A percentile compares a stretch with the other conserved stretches of the same genome.
Evolutionary conservation across 2,113 vertebrate genomes (phyloP).

Genomic region (Archilochus colubris): DNA sequence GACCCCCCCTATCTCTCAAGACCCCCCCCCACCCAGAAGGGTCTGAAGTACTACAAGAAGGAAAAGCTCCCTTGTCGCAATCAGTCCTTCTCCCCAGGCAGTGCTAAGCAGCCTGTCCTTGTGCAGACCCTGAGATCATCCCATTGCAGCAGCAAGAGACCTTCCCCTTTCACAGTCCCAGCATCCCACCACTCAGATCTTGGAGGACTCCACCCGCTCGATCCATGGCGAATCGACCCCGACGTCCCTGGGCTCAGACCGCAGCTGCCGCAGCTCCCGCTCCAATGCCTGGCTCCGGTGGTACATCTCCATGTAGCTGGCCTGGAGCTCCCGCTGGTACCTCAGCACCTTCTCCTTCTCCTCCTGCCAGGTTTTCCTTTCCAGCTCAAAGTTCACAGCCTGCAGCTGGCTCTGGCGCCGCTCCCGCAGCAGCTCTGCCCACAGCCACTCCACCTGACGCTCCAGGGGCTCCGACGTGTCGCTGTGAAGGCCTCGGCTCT

Average conservation of each 20-base stretch:
- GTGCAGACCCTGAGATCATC: not conserved
- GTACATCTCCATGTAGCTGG: constrained; percentile 96
- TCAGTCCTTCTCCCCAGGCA: constrained; percentile 11
- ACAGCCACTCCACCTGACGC: constrained; percentile 82
- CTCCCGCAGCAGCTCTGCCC: constrained; percentile 91
- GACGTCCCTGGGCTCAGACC: constrained; percentile 54
- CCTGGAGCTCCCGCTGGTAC: constrained; percentile 86
- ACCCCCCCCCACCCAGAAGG: not conserved
- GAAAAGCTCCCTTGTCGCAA: constrained; percentile 18
- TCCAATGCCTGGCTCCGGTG: constrained; percentile 89
- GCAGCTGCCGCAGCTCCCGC: constrained; percentile 83
- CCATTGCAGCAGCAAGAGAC: not conserved
- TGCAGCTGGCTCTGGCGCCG: constrained; percentile 91
- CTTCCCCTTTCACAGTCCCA: not conserved
- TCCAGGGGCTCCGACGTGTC: constrained; percentile 72
- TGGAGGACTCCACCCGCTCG: constrained; percentile 91
- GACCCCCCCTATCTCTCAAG: not conserved
- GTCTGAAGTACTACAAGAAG: not conserved
- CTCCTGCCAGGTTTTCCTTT: constrained; percentile 92
- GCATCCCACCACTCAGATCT: constrained; percentile 83
- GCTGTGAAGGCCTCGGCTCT: constrained; percentile 72
- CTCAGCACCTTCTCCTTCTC: constrained; percentile 86
- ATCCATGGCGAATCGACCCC: constrained; percentile 85
- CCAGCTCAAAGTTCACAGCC: constrained; percentile 88
- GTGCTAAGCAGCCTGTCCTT: rapidly evolving